Evolutionary conservation across 2,797 vertebrate genomes (phyloP).

Genomic region (Labroides dimidiatus): DNA sequence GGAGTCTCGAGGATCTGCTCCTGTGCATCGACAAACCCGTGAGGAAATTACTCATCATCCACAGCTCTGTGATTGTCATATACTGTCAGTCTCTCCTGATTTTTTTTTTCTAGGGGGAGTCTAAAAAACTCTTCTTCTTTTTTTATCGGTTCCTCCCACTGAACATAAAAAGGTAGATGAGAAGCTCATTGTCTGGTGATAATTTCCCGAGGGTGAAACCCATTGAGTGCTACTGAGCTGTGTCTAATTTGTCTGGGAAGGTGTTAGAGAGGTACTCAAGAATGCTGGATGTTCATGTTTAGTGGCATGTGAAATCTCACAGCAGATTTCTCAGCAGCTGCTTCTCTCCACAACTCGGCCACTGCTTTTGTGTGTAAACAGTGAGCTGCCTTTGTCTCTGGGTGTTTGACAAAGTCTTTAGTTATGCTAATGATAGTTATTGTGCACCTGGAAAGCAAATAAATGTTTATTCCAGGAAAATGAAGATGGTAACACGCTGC

Average conservation of each 20-base stretch:
- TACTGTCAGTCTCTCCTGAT: conserved; percentile 47
- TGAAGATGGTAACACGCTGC: conserved; percentile 42
- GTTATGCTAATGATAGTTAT: conserved; percentile 37
- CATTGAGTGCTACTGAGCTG: conserved; percentile 77
- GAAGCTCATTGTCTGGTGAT: conserved; percentile 78
- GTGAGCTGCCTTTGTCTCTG: conserved; percentile 42
- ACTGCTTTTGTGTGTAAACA: conserved; percentile 54
- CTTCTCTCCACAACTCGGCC: conserved; percentile 31
- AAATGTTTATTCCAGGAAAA: conserved; percentile 46
- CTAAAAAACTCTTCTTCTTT: conserved; percentile 60
- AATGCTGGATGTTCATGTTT: conserved; percentile 74
- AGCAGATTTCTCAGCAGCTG: conserved; percentile 45
- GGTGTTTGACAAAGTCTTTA: conserved; percentile 37
- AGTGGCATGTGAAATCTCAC: conserved; percentile 73
- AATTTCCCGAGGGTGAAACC: conserved; percentile 80
- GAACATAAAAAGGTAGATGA: conserved; percentile 80
- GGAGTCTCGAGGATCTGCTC: conserved; percentile 70
- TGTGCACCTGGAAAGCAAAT: conserved; percentile 41
- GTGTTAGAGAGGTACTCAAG: conserved; percentile 74
- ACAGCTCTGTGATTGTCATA: conserved; percentile 72
- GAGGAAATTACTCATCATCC: conserved; percentile 83
- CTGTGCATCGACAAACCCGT: conserved; percentile 65
- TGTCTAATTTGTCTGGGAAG: conserved; percentile 84
- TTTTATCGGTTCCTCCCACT: conserved; percentile 38
- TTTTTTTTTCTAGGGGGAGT: conserved; percentile 39